These are phyloP conservation scores for Gasterosteus nipponicus DNA, from an alignment of 2,113 vertebrate species.

Conservation along the genomic window DNA sequence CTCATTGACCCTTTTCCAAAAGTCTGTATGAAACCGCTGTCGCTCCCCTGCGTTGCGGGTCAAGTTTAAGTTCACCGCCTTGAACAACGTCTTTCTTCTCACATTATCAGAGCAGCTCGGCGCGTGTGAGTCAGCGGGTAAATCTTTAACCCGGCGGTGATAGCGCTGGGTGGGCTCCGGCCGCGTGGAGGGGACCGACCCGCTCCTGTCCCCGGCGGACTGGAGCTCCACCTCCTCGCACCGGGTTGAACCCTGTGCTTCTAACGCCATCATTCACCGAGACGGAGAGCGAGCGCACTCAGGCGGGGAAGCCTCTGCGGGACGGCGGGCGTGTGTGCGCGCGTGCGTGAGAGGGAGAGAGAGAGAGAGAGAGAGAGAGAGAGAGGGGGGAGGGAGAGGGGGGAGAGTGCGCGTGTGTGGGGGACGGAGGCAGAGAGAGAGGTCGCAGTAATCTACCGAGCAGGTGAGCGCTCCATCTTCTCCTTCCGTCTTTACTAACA, in stretches of 20 bases:
- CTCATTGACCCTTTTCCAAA: background rate
- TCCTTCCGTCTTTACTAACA: conserved; percentile 17
- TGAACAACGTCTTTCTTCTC: background rate
- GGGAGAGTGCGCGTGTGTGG: background rate
- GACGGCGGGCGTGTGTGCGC: background rate
- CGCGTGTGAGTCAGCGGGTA: background rate
- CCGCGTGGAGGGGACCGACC: conserved; percentile 25
- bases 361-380: background rate
- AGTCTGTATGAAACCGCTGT: no score
- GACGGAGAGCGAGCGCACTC: background rate
- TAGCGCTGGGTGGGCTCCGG: conserved; percentile 33
- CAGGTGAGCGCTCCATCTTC: conserved; percentile 57
- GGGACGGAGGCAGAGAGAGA: background rate
- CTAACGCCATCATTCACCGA: background rate
- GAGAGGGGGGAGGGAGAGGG: background rate
- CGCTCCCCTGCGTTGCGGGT: no score
- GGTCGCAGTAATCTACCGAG: conserved; percentile 1
- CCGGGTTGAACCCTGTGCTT: background rate
- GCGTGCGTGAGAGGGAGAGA: background rate
- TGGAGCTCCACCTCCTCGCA: conserved; percentile 25
- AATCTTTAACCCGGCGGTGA: conserved; percentile 12
- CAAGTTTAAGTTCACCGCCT: background rate
- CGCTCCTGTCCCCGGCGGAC: conserved; percentile 3
- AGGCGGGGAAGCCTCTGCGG: background rate
- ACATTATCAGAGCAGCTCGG: no score